Evolutionary conservation across 64 coral and sea anemone species (phyloP).

Genomic region (Montipora cactus): DNA sequence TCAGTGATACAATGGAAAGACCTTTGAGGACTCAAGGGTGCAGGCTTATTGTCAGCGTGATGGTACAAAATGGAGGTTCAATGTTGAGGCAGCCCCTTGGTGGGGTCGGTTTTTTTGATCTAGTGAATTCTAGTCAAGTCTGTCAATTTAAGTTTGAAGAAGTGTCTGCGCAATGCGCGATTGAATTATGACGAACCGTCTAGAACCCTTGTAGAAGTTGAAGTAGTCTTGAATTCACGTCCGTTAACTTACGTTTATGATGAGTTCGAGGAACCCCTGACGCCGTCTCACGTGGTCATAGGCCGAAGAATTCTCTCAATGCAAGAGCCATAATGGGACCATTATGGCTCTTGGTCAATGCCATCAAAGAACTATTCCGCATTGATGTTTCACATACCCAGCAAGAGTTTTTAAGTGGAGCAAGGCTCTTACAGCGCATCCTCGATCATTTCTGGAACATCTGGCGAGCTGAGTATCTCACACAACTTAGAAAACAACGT

Average conservation of each 20-base stretch:
- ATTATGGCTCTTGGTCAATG: background rate
- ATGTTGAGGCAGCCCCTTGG: conserved; percentile 54
- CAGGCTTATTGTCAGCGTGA: conserved; percentile 9
- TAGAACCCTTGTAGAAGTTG: conserved; percentile 28
- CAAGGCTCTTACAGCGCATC: conserved; percentile 38
- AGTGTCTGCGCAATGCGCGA: conserved; percentile 23
- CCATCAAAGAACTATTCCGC: background rate
- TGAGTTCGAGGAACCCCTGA: conserved; percentile 40
- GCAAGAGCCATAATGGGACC: too few species aligned
- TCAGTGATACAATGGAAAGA: conserved; percentile 56
- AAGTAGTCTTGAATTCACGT: conserved; percentile 63
- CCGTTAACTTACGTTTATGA: conserved; percentile 47
- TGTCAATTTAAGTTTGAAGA: conserved; percentile 45
- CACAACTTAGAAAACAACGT: conserved; percentile 45
- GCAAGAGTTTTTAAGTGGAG: background rate
- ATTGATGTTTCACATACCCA: background rate
- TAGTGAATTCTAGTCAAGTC: conserved; percentile 23
- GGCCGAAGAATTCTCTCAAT: conserved; percentile 2
- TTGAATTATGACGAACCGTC: conserved; percentile 54
- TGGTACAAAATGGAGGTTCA: conserved; percentile 51
- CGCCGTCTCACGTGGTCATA: conserved; percentile 42
- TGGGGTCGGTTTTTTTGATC: conserved; percentile 68
- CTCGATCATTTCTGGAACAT: conserved; percentile 55
- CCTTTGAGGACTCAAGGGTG: conserved; percentile 34
- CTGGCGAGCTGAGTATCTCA: conserved; percentile 57